Conservation (phyloP, 2,113 vertebrate species). For the Calypte anna region DNA sequence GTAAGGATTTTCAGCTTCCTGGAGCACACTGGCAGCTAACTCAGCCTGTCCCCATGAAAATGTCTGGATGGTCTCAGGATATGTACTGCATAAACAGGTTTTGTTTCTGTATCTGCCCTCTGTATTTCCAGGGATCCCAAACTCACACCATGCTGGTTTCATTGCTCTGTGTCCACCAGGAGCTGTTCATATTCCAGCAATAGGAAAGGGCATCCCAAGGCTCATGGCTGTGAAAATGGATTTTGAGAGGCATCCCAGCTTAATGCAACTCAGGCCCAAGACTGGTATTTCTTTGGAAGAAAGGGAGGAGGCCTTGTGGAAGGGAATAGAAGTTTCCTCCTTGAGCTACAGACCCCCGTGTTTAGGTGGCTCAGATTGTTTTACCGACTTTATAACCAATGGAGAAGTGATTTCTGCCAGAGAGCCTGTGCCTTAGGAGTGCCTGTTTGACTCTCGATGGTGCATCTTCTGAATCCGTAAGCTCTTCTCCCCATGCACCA, state of each 20-base stretch:
- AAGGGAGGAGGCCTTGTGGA: not conserved
- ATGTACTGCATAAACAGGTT: accelerated
- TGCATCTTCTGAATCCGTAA: not conserved
- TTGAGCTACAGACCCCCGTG: accelerated
- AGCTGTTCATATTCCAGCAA: accelerated
- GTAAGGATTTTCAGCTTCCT: not conserved
- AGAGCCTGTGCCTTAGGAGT: too few species aligned
- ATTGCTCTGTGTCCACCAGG: not conserved
- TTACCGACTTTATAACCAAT: not conserved
- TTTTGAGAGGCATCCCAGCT: not conserved
- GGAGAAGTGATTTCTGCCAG: not conserved
- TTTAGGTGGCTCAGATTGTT: not conserved
- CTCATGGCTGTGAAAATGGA: not conserved
- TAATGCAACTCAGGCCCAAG: not conserved
- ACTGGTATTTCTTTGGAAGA: not conserved
- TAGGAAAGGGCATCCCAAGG: not conserved
- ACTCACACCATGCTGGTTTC: not conserved
- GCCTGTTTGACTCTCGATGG: not conserved
- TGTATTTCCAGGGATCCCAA: not conserved
- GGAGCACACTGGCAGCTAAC: accelerated
- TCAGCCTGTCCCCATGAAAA: not conserved
- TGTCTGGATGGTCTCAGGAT: not conserved
- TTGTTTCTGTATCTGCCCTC: not conserved
- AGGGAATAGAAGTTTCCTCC: not conserved
- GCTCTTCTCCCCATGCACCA: not conserved